phyloP scores from a whole-genome alignment of 2,113 vertebrate species.

The Callocephalon fimbriatum region DNA sequence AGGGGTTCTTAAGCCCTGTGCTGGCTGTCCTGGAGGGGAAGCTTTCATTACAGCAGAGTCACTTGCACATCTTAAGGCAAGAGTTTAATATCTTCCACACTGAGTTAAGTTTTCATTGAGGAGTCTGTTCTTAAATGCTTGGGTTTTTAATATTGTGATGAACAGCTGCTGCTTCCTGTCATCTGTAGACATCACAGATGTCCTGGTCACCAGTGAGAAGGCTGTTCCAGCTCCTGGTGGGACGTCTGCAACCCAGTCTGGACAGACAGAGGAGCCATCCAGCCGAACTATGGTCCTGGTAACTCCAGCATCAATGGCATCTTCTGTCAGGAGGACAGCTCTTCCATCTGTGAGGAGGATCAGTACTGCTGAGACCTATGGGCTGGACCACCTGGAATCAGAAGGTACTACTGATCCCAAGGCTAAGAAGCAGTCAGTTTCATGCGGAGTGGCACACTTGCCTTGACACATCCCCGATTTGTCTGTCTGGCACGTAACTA shows the following conservation, averaged over 20 bases:
- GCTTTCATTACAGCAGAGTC: neutral
- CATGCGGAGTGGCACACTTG: neutral
- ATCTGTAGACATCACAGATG: neutral
- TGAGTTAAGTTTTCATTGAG: neutral
- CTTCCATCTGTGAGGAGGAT: conserved; percentile 35
- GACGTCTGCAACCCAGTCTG: conserved; percentile 18
- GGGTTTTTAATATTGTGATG: accelerated
- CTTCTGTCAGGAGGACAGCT: conserved; percentile 56
- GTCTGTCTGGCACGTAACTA: neutral
- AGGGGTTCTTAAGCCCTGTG: neutral
- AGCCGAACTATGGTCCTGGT: neutral
- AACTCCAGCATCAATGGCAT: neutral
- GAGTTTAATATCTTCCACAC: neutral
- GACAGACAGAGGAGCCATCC: conserved; percentile 29
- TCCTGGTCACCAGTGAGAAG: conserved; percentile 18
- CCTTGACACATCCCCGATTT: neutral
- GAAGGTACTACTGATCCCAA: conserved; percentile 80
- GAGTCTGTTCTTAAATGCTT: neutral
- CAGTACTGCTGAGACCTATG: conserved; percentile 70
- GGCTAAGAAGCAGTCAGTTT: neutral
- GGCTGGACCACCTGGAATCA: conserved; percentile 83
- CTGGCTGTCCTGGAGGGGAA: neutral
- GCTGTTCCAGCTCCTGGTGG: neutral
- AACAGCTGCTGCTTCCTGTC: neutral
- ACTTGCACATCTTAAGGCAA: neutral